Percentiles rank a stretch among this genome's conserved stretches.
Evolutionary conservation across 2,888 invertebrate species (phyloP).

Genomic region (Clunio marinus): DNA sequence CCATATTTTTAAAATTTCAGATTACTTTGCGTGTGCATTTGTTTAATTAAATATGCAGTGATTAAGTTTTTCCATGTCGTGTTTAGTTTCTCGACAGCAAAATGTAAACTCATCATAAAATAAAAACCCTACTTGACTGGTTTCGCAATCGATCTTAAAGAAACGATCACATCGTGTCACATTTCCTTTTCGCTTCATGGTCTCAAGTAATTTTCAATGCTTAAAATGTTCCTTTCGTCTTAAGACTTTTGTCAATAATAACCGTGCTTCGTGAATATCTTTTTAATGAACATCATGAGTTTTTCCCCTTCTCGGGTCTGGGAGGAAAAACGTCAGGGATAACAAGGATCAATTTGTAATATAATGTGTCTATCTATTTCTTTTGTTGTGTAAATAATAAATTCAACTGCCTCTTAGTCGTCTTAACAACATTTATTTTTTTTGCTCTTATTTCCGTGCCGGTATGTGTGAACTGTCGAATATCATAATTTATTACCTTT

Average conservation of each 20-base stretch:
- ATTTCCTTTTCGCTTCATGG: background rate
- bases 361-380: constrained; percentile 19
- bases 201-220: background rate
- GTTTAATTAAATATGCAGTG: background rate
- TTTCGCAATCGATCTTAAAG: background rate
- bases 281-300: background rate
- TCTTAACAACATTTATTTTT: background rate
- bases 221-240: background rate
- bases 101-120: background rate
- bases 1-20: too few species aligned
- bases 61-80: background rate
- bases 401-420: background rate
- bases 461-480: constrained; percentile 24
- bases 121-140: background rate
- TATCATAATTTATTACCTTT: constrained; percentile 31
- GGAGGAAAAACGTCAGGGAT: too few species aligned
- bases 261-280: too few species aligned
- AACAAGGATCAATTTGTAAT: constrained; percentile 33
- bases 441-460: background rate
- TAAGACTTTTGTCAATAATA: too few species aligned
- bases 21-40: background rate
- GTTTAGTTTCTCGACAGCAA: background rate
- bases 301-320: background rate
- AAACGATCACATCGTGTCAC: background rate
- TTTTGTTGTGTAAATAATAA: constrained; percentile 8